Evolutionary conservation across 1,140 invertebrate species (phyloP).

Genomic region (Parasteatoda tepidariorum): DNA sequence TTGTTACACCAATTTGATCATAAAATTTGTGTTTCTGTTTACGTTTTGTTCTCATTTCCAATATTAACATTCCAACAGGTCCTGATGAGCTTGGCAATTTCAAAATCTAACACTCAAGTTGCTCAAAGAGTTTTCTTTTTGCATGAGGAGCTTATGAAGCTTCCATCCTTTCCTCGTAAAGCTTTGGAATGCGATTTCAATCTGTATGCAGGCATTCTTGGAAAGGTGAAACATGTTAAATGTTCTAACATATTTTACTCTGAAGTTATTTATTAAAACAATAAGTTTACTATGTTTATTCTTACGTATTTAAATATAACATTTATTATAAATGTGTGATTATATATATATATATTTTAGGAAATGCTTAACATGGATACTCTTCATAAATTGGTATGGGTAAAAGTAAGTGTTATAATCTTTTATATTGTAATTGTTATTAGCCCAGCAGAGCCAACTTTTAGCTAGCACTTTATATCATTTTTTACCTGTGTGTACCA

Average conservation of each 20-base stretch:
- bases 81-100: constrained; percentile 64
- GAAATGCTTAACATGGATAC: constrained; percentile 94
- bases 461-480: no score
- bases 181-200: constrained; percentile 96
- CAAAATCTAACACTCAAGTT: constrained; percentile 73
- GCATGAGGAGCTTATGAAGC: constrained; percentile 98
- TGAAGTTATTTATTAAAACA: not conserved
- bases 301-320: not conserved
- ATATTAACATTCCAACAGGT: no score
- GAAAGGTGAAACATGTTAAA: constrained; percentile 75
- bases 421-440: no score
- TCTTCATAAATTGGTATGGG: constrained; percentile 99
- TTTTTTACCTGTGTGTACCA: no score
- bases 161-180: constrained; percentile 98
- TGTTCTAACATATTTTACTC: not conserved
- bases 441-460: no score
- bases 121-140: constrained; percentile 97
- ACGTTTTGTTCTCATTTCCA: no score
- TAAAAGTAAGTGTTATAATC: constrained; percentile 72
- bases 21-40: no score
- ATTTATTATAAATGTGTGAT: not conserved
- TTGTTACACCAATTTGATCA: no score
- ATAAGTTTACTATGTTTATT: not conserved
- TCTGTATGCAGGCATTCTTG: constrained; percentile 90
- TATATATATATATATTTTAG: constrained; percentile 71